Evolutionary conservation across 2,888 invertebrate species (phyloP).

Genomic region (Ochropleura plecta): DNA sequence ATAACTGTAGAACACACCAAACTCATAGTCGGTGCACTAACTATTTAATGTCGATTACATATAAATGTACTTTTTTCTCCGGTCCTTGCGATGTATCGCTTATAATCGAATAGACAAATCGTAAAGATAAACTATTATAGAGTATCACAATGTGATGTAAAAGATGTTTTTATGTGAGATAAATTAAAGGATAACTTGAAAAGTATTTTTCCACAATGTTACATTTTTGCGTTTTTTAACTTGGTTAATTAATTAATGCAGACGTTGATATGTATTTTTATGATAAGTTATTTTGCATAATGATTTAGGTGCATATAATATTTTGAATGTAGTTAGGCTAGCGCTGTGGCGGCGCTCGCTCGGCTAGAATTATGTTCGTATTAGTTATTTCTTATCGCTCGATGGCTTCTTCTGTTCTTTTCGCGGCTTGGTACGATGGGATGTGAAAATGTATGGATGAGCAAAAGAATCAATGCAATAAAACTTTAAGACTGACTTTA

Average conservation of each 20-base stretch:
- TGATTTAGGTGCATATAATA: constrained; percentile 79
- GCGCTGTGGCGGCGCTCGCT: constrained; percentile 44
- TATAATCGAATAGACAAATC: constrained; percentile 75
- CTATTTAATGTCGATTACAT: constrained; percentile 71
- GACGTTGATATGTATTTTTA: constrained; percentile 82
- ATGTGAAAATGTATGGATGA: constrained; percentile 78
- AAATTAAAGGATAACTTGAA: constrained; percentile 86
- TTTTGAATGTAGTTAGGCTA: constrained; percentile 71
- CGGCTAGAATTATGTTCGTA: constrained; percentile 54
- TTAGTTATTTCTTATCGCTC: constrained; percentile 73
- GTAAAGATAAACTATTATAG: constrained; percentile 82
- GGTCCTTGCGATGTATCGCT: constrained; percentile 69
- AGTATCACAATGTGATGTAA: constrained; percentile 89
- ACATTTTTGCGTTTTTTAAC: constrained; percentile 85
- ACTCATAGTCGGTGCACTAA: constrained; percentile 71
- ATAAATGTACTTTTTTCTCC: constrained; percentile 71
- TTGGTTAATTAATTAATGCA: constrained; percentile 82
- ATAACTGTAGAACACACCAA: constrained; percentile 67
- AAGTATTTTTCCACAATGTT: constrained; percentile 90
- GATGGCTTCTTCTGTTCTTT: constrained; percentile 76
- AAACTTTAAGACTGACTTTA: constrained; percentile 90
- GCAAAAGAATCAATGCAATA: constrained; percentile 88
- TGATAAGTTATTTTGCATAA: constrained; percentile 84
- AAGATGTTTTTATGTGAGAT: constrained; percentile 88
- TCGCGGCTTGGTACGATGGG: constrained; percentile 73